Percentiles rank a stretch among this genome's conserved stretches.
phyloP scores from a whole-genome alignment of 2,888 invertebrate species.

The Drosophila vallismaia region DNA sequence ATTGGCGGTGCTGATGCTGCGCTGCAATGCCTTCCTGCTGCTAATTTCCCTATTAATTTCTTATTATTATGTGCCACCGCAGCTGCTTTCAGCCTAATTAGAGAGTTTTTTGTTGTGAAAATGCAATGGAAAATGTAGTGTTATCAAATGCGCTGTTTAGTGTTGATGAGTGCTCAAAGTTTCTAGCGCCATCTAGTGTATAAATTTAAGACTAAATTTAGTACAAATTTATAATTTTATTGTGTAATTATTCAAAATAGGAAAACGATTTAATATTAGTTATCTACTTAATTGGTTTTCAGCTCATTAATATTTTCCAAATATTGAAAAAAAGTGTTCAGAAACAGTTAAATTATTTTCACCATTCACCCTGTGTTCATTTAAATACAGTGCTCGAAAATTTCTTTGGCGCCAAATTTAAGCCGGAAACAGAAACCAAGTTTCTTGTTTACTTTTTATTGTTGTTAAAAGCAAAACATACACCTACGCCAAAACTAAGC shows the following conservation, averaged over 20 bases:
- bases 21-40: constrained; percentile 11
- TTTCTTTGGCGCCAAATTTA: constrained; percentile 9
- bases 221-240: not conserved
- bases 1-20: constrained; percentile 13
- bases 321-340: not conserved
- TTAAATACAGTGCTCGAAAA: constrained; percentile 9
- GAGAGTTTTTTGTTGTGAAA: constrained; percentile 7
- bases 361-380: not conserved
- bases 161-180: not conserved
- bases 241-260: no score
- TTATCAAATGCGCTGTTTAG: not conserved
- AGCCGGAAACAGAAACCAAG: not conserved
- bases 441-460: constrained; percentile 18
- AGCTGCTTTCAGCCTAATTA: constrained; percentile 16
- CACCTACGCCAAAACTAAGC: constrained; percentile 23
- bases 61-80: constrained; percentile 9
- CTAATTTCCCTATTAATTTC: constrained; percentile 9
- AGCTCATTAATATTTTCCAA: not conserved
- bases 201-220: not conserved
- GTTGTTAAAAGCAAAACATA: not conserved
- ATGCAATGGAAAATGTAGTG: constrained; percentile 5
- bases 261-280: not conserved
- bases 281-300: not conserved
- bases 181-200: not conserved
- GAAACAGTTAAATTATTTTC: not conserved